phyloP scores from a whole-genome alignment of 2,113 vertebrate genomes.

The Sterna hirundo region DNA sequence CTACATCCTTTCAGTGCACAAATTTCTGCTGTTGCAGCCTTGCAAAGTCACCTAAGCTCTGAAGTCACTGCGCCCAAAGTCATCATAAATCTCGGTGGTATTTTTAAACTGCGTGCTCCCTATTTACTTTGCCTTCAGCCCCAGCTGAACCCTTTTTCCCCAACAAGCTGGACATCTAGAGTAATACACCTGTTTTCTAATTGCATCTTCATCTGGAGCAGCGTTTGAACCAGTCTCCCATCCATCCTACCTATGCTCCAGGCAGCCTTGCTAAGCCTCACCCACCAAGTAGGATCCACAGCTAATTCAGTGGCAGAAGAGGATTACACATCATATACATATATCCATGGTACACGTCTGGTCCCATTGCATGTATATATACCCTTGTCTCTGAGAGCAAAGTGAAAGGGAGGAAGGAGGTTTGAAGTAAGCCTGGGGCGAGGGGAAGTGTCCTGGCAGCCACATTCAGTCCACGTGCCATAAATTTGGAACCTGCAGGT shows the following conservation, averaged over 20 bases:
- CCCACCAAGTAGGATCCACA: neutral
- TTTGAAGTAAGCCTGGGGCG: neutral
- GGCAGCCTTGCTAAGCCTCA: neutral
- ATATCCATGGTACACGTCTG: neutral
- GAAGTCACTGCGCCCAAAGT: neutral
- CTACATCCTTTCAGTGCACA: neutral
- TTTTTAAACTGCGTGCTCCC: neutral
- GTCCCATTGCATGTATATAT: neutral
- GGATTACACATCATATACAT: neutral
- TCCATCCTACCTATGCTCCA: neutral
- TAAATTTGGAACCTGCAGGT: neutral
- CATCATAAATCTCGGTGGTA: neutral
- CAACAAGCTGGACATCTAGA: neutral
- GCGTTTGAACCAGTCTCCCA: neutral
- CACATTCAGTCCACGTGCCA: neutral
- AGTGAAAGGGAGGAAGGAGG: fast-evolving
- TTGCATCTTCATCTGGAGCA: neutral
- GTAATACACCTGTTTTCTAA: neutral
- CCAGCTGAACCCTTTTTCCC: neutral
- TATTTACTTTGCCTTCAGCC: neutral
- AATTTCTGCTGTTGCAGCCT: neutral
- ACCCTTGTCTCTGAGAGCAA: neutral
- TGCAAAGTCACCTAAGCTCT: neutral
- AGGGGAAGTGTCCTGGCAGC: neutral
- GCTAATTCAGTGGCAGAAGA: neutral